Conservation (phyloP, 2,888 invertebrate species). For the Eucera pruinosa region DNA sequence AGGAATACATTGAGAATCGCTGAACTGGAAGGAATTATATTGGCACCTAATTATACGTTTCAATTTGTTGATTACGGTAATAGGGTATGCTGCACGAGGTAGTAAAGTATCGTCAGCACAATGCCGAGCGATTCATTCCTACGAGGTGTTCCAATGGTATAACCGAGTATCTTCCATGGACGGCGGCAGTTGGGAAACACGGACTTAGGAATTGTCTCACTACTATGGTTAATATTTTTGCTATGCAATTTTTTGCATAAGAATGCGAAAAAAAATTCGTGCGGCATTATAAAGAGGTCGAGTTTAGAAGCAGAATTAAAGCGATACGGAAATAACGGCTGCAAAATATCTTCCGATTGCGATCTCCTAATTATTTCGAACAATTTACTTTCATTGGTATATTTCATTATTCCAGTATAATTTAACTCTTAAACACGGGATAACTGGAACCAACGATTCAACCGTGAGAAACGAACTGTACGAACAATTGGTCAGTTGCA, state of each 20-base stretch:
- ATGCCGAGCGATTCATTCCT: constrained; percentile 85
- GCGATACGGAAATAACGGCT: no score
- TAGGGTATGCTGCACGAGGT: constrained; percentile 89
- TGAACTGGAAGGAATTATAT: no score
- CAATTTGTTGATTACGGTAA: background rate
- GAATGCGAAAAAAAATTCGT: no score
- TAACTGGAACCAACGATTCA: constrained; percentile 86
- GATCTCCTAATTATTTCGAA: no score
- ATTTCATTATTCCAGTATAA: constrained; percentile 77
- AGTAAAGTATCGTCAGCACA: constrained; percentile 87
- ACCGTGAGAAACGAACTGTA: constrained; percentile 87
- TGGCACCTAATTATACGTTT: background rate
- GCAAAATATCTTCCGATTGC: no score
- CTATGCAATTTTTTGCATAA: background rate
- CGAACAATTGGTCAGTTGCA: constrained; percentile 89
- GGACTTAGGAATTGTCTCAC: constrained; percentile 81
- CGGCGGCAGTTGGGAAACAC: constrained; percentile 87
- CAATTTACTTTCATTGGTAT: no score
- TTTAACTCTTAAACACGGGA: constrained; percentile 84
- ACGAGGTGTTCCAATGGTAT: constrained; percentile 77
- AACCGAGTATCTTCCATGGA: constrained; percentile 91
- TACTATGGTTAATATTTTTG: constrained; percentile 74
- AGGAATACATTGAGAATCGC: no score
- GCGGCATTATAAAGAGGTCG: no score
- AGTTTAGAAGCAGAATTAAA: no score